Conservation (phyloP, 2,113 vertebrate genomes). For the Chelonoidis abingdonii region DNA sequence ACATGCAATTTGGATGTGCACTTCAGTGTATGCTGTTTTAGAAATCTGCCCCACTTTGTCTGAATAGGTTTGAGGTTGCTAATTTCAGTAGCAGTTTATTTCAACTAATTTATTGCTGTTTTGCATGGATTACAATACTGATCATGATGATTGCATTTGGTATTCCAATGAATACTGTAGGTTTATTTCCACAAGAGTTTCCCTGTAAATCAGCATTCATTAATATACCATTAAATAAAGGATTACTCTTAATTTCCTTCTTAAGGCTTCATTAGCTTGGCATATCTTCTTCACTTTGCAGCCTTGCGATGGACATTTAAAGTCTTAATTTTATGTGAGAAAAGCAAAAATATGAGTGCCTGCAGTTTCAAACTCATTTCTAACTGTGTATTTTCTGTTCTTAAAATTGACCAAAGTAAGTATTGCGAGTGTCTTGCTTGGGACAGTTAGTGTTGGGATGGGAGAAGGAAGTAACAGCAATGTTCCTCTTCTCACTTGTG, state of each 20-base stretch:
- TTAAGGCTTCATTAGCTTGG: background rate
- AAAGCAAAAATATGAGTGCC: background rate
- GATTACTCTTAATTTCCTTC: background rate
- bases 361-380: background rate
- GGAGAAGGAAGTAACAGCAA: background rate
- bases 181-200: background rate
- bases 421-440: background rate
- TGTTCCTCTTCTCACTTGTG: background rate
- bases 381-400: background rate
- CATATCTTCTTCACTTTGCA: background rate
- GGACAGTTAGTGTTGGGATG: background rate
- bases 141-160: background rate
- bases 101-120: background rate
- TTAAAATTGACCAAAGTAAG: background rate
- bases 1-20: rapidly evolving
- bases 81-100: background rate
- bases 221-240: background rate
- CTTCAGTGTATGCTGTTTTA: background rate
- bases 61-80: background rate
- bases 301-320: background rate
- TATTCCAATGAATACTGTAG: background rate
- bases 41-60: background rate
- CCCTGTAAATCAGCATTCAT: background rate
- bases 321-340: background rate
- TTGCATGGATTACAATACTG: background rate